Conservation (phyloP, 1,140 invertebrate genomes). For the Tetramorium parvispinum region DNA sequence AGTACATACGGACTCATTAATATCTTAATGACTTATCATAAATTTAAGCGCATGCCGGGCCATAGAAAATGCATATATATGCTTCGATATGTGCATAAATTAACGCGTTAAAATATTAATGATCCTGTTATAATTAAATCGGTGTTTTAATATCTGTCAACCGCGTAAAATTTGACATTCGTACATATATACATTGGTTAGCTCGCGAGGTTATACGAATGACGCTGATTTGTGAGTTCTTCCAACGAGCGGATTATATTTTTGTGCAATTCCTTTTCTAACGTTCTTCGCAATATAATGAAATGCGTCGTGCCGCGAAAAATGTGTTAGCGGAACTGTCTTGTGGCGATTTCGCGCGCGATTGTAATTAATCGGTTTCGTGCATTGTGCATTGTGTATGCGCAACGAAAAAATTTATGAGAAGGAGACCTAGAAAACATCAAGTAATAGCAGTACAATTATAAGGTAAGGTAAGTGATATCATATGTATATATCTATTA, state of each 20-base stretch:
- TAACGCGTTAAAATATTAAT: slow-evolving; percentile 2
- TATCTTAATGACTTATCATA: not conserved
- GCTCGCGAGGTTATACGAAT: not conserved
- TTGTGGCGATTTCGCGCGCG: not conserved
- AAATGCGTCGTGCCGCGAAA: not conserved
- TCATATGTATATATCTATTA: not conserved
- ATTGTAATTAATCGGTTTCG: not conserved
- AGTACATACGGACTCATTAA: not conserved
- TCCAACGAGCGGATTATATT: not conserved
- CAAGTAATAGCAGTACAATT: not conserved
- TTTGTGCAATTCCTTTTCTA: not conserved
- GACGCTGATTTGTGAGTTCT: not conserved
- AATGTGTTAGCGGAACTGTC: not conserved
- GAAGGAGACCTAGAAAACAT: too few relatives aligned
- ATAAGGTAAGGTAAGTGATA: not conserved
- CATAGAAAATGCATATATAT: not conserved
- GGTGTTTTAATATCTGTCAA: not conserved
- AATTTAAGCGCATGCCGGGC: not conserved
- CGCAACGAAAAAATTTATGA: not conserved
- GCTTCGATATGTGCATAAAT: not conserved
- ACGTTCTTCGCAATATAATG: not conserved
- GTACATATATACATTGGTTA: not conserved
- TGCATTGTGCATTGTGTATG: too few relatives aligned
- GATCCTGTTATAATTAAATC: not conserved
- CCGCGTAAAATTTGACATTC: not conserved